phyloP scores from a whole-genome alignment of 1,140 invertebrate species.

The Hormaphis cornu region DNA sequence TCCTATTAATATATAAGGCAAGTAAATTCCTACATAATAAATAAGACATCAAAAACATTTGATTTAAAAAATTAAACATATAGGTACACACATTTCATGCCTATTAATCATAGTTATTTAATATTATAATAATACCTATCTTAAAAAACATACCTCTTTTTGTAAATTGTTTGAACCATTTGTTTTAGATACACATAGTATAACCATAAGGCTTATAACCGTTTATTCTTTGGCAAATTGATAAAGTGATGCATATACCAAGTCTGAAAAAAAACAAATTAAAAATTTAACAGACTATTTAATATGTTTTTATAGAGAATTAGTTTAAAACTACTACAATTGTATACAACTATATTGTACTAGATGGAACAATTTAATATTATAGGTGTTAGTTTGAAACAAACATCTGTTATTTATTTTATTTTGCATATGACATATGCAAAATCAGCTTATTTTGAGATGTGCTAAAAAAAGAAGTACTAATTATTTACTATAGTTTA shows the following conservation, averaged over 20 bases:
- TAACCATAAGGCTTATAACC: constrained; percentile 22
- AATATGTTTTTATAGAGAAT: background rate
- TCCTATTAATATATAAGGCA: too few species aligned
- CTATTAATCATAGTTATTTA: too few species aligned
- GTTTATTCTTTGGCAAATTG: constrained; percentile 31
- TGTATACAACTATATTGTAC: background rate
- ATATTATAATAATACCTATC: too few species aligned
- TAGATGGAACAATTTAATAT: background rate
- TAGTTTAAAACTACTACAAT: background rate
- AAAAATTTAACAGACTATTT: background rate
- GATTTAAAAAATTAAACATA: too few species aligned
- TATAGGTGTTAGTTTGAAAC: background rate
- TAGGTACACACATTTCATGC: too few species aligned
- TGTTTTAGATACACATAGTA: constrained; percentile 27
- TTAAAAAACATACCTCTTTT: constrained; percentile 12
- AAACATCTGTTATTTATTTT: constrained; percentile 23
- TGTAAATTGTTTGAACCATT: constrained; percentile 22
- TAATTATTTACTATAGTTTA: too few species aligned
- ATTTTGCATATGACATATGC: too few species aligned
- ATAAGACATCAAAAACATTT: too few species aligned
- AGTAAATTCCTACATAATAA: too few species aligned
- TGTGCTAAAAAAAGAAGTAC: too few species aligned
- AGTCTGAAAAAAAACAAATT: constrained; percentile 15
- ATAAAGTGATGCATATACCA: constrained; percentile 27
- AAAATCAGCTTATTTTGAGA: too few species aligned